Conservation (phyloP, 2,113 vertebrate species). For the Scomber japonicus region DNA sequence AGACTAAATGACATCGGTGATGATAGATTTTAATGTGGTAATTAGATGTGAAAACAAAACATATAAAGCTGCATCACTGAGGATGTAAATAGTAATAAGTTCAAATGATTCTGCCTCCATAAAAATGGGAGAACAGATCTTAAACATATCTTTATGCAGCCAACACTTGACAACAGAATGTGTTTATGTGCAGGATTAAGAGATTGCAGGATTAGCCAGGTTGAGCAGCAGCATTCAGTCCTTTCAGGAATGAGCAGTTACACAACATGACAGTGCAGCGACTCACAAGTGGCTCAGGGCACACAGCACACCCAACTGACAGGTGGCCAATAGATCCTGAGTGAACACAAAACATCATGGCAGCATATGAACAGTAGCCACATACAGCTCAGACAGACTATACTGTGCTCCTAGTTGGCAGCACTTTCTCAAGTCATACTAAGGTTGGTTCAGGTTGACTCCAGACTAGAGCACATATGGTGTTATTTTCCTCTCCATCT, state of each 20-base stretch:
- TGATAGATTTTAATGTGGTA: no score
- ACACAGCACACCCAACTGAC: conserved; percentile 52
- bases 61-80: no score
- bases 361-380: neutral
- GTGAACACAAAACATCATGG: conserved; percentile 26
- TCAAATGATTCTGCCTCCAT: no score
- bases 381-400: neutral
- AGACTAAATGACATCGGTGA: no score
- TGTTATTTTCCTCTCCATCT: conserved; percentile 50
- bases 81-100: no score
- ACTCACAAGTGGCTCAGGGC: conserved; percentile 29
- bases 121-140: neutral
- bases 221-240: conserved; percentile 34
- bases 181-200: conserved; percentile 71
- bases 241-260: conserved; percentile 61
- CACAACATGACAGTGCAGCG: conserved; percentile 56
- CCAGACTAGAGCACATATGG: conserved; percentile 59
- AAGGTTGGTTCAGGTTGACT: conserved; percentile 23
- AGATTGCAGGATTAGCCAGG: conserved; percentile 76
- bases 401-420: neutral
- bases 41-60: no score
- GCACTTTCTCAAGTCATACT: conserved; percentile 14
- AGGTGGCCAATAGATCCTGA: conserved; percentile 26
- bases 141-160: neutral
- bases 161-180: conserved; percentile 27